Evolutionary conservation across 2,888 invertebrate species (phyloP).

Genomic region (Meghimatium bilineatum): DNA sequence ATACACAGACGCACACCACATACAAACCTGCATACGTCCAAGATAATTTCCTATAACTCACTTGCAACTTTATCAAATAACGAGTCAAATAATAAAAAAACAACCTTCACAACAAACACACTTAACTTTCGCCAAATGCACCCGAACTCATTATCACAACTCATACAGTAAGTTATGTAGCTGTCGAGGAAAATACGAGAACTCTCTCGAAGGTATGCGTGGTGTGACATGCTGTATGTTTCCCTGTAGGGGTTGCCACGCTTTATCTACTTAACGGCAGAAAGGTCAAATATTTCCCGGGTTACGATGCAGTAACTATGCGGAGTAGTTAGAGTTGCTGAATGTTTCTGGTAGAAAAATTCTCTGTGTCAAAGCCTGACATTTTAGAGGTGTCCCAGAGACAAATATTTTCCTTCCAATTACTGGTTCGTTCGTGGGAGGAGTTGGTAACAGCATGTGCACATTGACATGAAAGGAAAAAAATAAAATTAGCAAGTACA

Average conservation of each 20-base stretch:
- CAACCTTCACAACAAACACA: too few relatives aligned
- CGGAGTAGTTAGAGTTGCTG: background rate
- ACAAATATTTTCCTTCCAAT: conserved; percentile 5
- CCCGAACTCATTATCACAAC: background rate
- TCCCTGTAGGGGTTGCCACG: background rate
- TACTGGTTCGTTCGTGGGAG: background rate
- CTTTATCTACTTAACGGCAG: background rate
- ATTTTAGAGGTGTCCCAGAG: background rate
- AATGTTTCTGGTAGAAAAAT: background rate
- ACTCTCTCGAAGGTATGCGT: background rate
- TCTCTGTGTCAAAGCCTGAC: background rate
- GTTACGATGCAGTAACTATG: background rate
- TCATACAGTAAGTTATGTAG: background rate
- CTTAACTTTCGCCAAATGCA: background rate
- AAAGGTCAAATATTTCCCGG: conserved; percentile 13
- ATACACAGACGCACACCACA: too few relatives aligned
- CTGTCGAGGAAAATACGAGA: background rate
- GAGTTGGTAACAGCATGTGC: background rate
- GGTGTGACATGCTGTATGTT: background rate
- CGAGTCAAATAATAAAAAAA: too few relatives aligned
- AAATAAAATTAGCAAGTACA: too few relatives aligned
- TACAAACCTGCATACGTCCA: too few relatives aligned
- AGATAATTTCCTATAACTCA: too few relatives aligned
- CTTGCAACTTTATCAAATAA: too few relatives aligned
- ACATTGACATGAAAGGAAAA: background rate